These are phyloP conservation scores for Stylophora pistillata DNA, from an alignment of 64 coral and sea anemone species.

Conservation along the genomic window DNA sequence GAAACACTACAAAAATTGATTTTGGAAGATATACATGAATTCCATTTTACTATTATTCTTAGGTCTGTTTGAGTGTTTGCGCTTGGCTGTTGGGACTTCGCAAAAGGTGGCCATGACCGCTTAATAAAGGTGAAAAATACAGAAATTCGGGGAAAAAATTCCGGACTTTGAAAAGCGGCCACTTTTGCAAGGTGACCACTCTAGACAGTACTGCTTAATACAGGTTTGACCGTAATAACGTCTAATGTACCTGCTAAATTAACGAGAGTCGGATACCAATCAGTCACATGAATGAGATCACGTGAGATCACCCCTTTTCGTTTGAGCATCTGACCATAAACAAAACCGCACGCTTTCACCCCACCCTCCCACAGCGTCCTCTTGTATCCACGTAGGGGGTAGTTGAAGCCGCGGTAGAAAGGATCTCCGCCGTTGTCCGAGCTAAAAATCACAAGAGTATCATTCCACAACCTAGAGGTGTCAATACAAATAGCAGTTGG, in stretches of 20 bases:
- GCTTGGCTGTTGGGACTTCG: no score
- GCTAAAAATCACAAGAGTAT: constrained; percentile 51
- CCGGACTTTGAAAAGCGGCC: no score
- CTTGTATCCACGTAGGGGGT: constrained; percentile 45
- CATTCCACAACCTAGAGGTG: constrained; percentile 35
- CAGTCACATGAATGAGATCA: constrained; percentile 53
- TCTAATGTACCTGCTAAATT: constrained; percentile 14
- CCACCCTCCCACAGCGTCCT: constrained; percentile 56
- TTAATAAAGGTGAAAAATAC: no score
- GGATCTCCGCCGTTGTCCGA: constrained; percentile 56
- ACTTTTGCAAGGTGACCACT: no score
- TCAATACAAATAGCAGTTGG: not conserved
- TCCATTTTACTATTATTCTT: no score
- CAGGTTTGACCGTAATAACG: no score
- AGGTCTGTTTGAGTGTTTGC: no score
- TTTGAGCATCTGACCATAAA: constrained; percentile 56
- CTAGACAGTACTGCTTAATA: no score
- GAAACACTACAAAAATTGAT: no score
- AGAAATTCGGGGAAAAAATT: no score
- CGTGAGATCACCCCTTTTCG: constrained; percentile 11
- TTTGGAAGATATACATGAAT: no score
- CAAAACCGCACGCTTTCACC: constrained; percentile 46
- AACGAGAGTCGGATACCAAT: constrained; percentile 56
- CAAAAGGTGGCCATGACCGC: no score
- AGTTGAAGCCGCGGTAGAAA: constrained; percentile 39